Evolutionary conservation across 1,140 invertebrate species (phyloP), one percentile per base, ranked within the genome.

Genomic region (Conus betulinus): DNA sequence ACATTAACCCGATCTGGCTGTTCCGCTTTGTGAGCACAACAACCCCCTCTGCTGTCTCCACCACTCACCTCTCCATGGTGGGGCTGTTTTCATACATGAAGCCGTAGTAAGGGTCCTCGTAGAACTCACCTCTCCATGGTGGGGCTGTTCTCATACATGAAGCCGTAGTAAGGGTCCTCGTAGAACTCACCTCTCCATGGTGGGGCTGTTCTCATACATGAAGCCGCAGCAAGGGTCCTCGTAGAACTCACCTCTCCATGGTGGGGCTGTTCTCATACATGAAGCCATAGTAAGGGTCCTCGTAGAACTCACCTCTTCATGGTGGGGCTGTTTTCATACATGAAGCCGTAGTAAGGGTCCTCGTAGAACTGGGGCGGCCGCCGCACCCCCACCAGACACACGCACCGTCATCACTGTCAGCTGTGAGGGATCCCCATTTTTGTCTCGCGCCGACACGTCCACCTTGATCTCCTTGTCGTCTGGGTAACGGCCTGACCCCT

Each of bases 291-390:
- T 92, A 93, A 20, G 90, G 91, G 85, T 92, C 89, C 71, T 91
- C 85, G 87, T 90, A 93, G 87, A 93, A n/a, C 93, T 90, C 87
- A 93, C 93, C 89, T 91, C 85, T 91, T 89, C 81, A 91, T 91
- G 13, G 90, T 85, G 60, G 89, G 90, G 84, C 91, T 93, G 78
- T 92, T 93, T 88, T 93, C 93, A 15, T 83, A 85, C 20, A 93
- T 91, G 55, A 90, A 90, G 51, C 91, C 93, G 79, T 74, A 79
- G 83, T 92, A 93, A 20, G 90, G 91, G 85, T 92, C 89, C 71
- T 91, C 85, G 87, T 90, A 93, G 87, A 93, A 92, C 90, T 93
- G 93, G 23, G 93, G 93, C 20, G 91, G 91, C 74, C 92, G 91
- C 74, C 92, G 85, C 11, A 88, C 84, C 1, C 93, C 93, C 7